phyloP scores from a whole-genome alignment of 2,113 vertebrate species.

The Odocoileus hemionus region DNA sequence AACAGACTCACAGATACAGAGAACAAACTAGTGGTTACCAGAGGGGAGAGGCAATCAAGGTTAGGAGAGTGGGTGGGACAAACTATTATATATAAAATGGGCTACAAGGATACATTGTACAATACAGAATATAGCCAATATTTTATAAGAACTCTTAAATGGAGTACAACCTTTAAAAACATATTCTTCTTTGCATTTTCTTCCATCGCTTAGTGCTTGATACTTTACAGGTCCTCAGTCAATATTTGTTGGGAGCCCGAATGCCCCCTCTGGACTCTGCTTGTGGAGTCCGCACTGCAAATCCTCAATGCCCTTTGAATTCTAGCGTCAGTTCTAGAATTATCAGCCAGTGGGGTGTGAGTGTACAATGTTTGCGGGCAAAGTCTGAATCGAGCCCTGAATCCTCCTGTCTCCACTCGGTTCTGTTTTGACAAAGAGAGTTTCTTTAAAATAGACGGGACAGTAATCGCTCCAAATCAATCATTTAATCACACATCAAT shows the following conservation, averaged over 20 bases:
- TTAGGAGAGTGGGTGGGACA: neutral
- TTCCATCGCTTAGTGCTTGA: neutral
- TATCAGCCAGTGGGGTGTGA: neutral
- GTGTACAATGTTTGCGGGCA: neutral
- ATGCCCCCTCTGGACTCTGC: neutral
- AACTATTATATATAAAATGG: neutral
- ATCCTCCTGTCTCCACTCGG: neutral
- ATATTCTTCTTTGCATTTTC: neutral
- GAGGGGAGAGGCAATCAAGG: neutral
- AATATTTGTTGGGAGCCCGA: neutral
- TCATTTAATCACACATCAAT: slow-evolving; percentile 50
- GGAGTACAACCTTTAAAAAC: neutral
- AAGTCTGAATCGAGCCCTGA: slow-evolving; percentile 2
- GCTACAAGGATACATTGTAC: neutral
- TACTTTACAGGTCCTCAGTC: neutral
- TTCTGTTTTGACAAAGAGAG: slow-evolving; percentile 45
- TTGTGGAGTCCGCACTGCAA: rapidly evolving
- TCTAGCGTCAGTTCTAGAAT: neutral
- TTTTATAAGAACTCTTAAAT: neutral
- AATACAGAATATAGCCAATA: neutral
- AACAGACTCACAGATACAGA: neutral
- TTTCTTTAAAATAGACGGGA: slow-evolving; percentile 43
- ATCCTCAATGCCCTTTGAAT: neutral
- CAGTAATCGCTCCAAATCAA: slow-evolving; percentile 40
- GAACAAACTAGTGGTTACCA: neutral